Evolutionary conservation across 2,113 vertebrate genomes (phyloP).

Genomic region (Megaceryle maxima): DNA sequence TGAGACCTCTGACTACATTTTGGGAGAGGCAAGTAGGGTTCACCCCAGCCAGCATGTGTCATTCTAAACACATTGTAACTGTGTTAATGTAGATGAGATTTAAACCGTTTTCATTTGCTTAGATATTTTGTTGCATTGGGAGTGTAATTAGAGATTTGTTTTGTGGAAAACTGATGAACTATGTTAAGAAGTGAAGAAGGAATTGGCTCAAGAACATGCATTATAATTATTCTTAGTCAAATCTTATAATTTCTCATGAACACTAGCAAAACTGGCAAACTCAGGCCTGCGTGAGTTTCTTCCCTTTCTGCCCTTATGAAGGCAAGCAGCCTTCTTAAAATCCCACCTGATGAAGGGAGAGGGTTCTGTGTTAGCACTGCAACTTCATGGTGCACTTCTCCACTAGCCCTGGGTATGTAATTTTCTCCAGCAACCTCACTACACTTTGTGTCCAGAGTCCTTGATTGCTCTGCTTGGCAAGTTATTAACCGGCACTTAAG

Average conservation of each 20-base stretch:
- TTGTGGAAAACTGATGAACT: not conserved
- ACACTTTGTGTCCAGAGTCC: not conserved
- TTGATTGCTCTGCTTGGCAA: not conserved
- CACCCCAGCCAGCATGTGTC: not conserved
- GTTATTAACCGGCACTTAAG: constrained; percentile 5
- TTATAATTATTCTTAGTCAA: not conserved
- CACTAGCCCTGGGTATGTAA: not conserved
- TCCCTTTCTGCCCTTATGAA: not conserved
- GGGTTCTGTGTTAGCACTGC: not conserved
- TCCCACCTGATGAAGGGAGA: not conserved
- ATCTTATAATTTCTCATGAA: not conserved
- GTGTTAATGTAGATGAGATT: not conserved
- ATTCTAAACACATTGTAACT: not conserved
- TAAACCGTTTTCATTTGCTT: not conserved
- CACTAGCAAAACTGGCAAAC: not conserved
- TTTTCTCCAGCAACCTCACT: not conserved
- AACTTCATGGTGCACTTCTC: not conserved
- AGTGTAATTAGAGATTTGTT: not conserved
- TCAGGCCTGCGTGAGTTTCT: not conserved
- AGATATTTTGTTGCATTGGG: not conserved
- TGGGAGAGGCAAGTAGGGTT: not conserved
- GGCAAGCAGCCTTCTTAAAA: not conserved
- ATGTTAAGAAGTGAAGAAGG: not conserved
- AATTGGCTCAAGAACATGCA: not conserved
- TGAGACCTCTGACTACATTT: not conserved